A percentile compares a stretch with the other conserved stretches of the same genome.
Evolutionary conservation across 2,797 vertebrate species (phyloP).

Genomic region (Eulemur albifrons): DNA sequence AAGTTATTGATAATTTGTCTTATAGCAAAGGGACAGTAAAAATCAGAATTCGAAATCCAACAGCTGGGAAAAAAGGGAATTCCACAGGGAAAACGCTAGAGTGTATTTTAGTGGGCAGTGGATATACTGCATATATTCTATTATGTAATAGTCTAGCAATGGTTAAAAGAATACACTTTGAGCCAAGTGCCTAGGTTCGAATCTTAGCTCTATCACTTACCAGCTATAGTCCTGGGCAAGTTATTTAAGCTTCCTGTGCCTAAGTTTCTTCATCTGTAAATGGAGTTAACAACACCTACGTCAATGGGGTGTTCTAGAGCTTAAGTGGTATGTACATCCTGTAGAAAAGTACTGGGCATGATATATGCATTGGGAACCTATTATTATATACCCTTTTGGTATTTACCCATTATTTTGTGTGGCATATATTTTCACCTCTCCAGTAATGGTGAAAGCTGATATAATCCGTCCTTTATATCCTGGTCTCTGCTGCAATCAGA

Average conservation of each 20-base stretch:
- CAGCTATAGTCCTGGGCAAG: not conserved
- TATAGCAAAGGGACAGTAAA: not conserved
- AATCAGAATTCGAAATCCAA: constrained; percentile 21
- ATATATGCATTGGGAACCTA: not conserved
- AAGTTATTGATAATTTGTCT: not conserved
- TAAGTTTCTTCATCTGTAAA: constrained; percentile 22
- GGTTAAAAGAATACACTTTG: not conserved
- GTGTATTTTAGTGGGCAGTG: not conserved
- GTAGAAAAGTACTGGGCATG: not conserved
- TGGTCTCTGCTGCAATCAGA: not conserved
- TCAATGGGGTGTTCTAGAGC: not conserved
- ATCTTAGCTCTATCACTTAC: not conserved
- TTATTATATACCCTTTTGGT: not conserved
- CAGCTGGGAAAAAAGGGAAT: not conserved
- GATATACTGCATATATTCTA: not conserved
- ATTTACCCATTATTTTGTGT: not conserved
- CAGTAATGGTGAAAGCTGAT: not conserved
- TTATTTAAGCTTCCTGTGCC: not conserved
- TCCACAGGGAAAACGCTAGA: not conserved
- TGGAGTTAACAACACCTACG: not conserved
- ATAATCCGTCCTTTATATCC: not conserved
- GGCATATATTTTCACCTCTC: not conserved
- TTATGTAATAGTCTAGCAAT: not conserved
- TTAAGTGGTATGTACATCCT: not conserved
- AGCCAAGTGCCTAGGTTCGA: not conserved